Evolutionary conservation across 2,113 vertebrate species (phyloP).

Genomic region (Osmerus mordax): DNA sequence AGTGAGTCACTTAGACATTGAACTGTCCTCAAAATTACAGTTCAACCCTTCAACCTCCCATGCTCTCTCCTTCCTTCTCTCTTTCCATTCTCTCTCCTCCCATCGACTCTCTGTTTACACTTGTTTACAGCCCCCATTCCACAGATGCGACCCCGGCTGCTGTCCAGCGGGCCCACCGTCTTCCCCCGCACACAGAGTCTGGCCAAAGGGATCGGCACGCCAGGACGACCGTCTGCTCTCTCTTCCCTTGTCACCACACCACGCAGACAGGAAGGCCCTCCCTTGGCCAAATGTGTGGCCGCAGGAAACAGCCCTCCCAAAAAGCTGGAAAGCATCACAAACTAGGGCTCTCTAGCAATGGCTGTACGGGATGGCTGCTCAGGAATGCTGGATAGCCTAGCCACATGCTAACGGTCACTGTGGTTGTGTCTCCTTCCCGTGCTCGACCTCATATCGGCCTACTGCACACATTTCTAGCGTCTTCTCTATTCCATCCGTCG

Average conservation of each 20-base stretch:
- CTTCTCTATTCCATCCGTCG: background rate
- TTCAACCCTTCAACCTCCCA: background rate
- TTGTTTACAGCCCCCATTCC: conserved; percentile 48
- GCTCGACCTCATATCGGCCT: conserved; percentile 10
- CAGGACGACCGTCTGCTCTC: conserved; percentile 39
- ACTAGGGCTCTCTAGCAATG: background rate
- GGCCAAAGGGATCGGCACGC: conserved; percentile 54
- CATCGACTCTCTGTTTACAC: conserved; percentile 33
- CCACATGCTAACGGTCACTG: too few species aligned
- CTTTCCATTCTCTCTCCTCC: conserved; percentile 8
- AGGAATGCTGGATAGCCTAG: conserved; percentile 31
- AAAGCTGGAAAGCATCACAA: conserved; percentile 36
- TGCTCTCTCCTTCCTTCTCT: conserved; percentile 8
- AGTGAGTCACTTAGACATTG: conserved; percentile 48
- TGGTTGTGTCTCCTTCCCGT: conserved; percentile 28
- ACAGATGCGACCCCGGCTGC: conserved; percentile 53
- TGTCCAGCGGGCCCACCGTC: conserved; percentile 46
- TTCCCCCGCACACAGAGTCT: conserved; percentile 54
- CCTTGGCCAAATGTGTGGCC: conserved; percentile 58
- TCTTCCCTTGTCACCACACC: conserved; percentile 14
- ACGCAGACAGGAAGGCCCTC: conserved; percentile 15
- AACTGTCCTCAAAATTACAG: conserved; percentile 31
- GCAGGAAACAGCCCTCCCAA: conserved; percentile 33
- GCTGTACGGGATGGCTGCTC: background rate
- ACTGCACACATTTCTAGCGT: background rate